Base-by-base conservation (phyloP, 2,888 invertebrate genomes). In the Conistra vaccinii region DNA sequence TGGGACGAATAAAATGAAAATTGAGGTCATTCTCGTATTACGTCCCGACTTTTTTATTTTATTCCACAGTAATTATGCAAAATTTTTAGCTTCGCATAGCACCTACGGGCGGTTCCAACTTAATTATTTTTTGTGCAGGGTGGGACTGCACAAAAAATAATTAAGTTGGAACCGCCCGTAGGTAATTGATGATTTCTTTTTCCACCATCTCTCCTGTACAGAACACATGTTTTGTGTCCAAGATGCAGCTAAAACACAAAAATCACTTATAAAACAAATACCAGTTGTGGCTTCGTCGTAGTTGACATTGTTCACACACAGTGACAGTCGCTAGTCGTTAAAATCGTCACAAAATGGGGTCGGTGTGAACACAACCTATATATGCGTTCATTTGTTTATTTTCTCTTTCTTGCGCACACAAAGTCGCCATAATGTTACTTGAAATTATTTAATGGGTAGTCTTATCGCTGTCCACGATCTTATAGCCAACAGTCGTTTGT, bases 91-190 rank as follows among this genome's bases (percentile, higher is more conserved):
- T 77, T 48, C 63, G 66, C 55, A 35, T 62, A 73, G 61, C 62
- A 74, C 84, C 61, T 78, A 57, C 55, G 65, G 77, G 71, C 57
- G 69, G 80, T 53, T 53, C 48, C 63, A 74, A 74, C 78, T 76
- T 83, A 83, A 85, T 78, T 71, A 72, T 83, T 85, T n/a, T 85
- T 84, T 80, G 69, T 73, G 63, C 80, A 73, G 23, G 69, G 72
- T 80, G 73, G 68, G 65, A 51, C 23, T 73, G 80, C 63, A 73
- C 69, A 80, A 84, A 85, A 85, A 83, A 65, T 72, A 71, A 78
- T 85, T 83, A 83, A 76, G 78, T 74, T 74, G 63, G 48, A 53
- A 53, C 80, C 69, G 57, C 71, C 77, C 65, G 55, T 57, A 78
- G 61, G 84, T 74, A n/a, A n/a, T n/a, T n/a, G n/a, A n/a, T n/a